Percentiles rank a stretch among this genome's conserved stretches.
Evolutionary conservation across 2,797 vertebrate species (phyloP).

Genomic region (Oophaga sylvatica): DNA sequence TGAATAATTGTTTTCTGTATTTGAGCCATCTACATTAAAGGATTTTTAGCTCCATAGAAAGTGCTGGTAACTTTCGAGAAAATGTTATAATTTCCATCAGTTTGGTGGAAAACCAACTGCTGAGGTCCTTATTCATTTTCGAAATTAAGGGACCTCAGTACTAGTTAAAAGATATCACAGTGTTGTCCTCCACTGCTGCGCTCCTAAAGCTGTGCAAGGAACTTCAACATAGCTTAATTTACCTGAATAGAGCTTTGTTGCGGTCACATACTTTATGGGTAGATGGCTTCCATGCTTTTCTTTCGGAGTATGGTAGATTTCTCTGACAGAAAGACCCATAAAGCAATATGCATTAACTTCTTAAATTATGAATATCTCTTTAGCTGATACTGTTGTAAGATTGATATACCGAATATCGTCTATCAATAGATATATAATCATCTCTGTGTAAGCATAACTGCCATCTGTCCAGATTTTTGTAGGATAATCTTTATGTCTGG

Average conservation of each 20-base stretch:
- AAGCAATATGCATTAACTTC: neutral
- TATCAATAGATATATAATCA: neutral
- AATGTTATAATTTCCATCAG: neutral
- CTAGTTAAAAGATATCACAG: neutral
- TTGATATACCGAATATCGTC: neutral
- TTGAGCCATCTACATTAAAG: neutral
- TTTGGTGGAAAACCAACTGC: neutral
- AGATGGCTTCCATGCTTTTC: too few relatives aligned
- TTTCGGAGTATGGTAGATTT: neutral
- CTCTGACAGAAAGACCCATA: too few relatives aligned
- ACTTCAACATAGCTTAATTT: too few relatives aligned
- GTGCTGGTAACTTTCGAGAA: neutral
- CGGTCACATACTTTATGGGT: too few relatives aligned
- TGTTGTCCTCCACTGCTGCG: neutral
- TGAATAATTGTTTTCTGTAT: neutral
- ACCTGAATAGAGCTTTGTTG: too few relatives aligned
- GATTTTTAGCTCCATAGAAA: neutral
- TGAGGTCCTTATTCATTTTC: neutral
- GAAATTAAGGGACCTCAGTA: neutral
- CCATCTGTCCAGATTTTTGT: constrained; percentile 1
- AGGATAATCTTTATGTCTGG: neutral
- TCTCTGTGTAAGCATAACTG: neutral
- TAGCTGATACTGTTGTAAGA: neutral
- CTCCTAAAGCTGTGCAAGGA: neutral
- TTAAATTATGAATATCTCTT: neutral